Base-by-base conservation (phyloP, 2,888 invertebrate species). In the Watsonalla binaria region DNA sequence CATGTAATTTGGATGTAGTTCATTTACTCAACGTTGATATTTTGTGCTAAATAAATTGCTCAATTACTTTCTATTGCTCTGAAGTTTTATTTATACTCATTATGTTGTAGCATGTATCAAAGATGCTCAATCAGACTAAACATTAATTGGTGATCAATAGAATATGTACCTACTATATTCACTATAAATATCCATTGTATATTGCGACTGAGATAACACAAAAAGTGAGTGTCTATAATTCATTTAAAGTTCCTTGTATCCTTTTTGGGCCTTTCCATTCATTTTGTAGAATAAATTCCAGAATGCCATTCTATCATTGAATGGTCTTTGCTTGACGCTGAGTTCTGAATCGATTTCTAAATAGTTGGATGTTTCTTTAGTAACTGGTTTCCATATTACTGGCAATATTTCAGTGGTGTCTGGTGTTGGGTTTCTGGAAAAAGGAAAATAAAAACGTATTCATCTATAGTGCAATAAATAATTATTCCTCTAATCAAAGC, bases 1-100 rank as follows among this genome's bases (percentile, higher is more conserved):
- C 52, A 7, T 24, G 34, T 49, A 37, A 48, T 78, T 86, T 90
- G 65, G 78, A 79, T 76, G 87, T 79, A 54, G 89, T 88, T 87
- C 86, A 90, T 80, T 89, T 58, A 76, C 72, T 81, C 87, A 90
- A 90, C 90, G 62, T 59, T 54, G 11, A 47, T 47, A 24, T 24
- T 24, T 46, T 47, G 6, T 15, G 11, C 2, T 54, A 51, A 54
- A 54, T 57, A 56, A 57, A 59, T 52, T 50, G 52, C 54, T 54
- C 54, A 54, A 56, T 51, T 0, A 35, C 11, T 46, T 51, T 14
- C 7, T 34, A 37, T 6, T 34, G 9, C 37, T n/a, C 9, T 37
- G 35, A 6, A 37, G 14, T 13, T 14, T 37, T 24, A 24, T 24
- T 24, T 24, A 24, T 24, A 24, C 24, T 24, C 24, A 24, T 24